Evolutionary conservation across 2,888 invertebrate genomes (phyloP).

Genomic region (Tridacna gigas): DNA sequence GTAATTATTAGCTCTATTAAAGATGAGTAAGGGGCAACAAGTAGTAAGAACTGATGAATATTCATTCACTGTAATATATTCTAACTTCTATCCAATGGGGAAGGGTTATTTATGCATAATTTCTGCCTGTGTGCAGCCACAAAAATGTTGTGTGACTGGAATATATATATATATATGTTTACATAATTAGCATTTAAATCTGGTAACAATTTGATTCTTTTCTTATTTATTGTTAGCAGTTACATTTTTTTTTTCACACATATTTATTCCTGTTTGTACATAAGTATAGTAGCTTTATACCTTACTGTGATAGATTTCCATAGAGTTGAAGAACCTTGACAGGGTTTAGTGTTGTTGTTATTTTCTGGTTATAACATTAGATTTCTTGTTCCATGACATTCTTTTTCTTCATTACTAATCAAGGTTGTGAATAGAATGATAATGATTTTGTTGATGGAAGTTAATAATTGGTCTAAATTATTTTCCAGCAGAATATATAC

Average conservation of each 20-base stretch:
- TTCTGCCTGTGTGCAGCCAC: too few species aligned
- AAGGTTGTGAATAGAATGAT: not conserved
- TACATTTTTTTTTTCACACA: not conserved
- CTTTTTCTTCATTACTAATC: not conserved
- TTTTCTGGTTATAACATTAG: not conserved
- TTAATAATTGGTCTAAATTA: too few species aligned
- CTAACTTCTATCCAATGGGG: too few species aligned
- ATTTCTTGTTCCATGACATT: not conserved
- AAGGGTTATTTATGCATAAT: too few species aligned
- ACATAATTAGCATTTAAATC: slow-evolving; percentile 5
- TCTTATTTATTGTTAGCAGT: slow-evolving; percentile 10
- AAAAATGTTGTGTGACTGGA: too few species aligned
- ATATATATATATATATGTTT: not conserved
- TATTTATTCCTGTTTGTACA: slow-evolving; percentile 21
- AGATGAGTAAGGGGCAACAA: too few species aligned
- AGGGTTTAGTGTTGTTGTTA: too few species aligned
- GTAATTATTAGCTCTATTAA: too few species aligned
- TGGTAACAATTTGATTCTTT: not conserved
- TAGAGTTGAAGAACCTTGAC: not conserved
- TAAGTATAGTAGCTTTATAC: slow-evolving; percentile 20
- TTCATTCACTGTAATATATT: too few species aligned
- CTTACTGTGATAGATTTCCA: slow-evolving; percentile 25
- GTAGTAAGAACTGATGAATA: too few species aligned
- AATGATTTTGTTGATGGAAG: not conserved
- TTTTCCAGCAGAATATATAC: too few species aligned